A percentile compares a stretch with the other conserved stretches of the same genome.
Conservation (phyloP, 2,888 invertebrate species). For the Petrolisthes cinctipes region DNA sequence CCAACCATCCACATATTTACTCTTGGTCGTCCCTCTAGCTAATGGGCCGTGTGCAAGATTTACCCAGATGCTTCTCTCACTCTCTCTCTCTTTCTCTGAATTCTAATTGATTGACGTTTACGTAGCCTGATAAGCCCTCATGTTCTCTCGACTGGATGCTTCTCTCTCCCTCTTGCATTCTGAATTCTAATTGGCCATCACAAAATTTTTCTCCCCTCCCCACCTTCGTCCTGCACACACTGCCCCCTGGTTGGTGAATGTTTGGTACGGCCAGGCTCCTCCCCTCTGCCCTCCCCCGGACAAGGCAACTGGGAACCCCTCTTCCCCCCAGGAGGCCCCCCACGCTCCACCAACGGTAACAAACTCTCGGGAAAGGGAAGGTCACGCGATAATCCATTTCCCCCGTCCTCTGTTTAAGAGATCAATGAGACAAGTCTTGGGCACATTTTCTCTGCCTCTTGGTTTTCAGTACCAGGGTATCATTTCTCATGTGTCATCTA, state of each 20-base stretch:
- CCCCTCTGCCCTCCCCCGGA: slow-evolving; percentile 75
- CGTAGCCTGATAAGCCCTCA: background rate
- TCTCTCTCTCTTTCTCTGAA: background rate
- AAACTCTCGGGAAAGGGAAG: background rate
- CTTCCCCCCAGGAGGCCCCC: slow-evolving; percentile 66
- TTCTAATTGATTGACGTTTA: background rate
- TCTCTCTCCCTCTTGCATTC: background rate
- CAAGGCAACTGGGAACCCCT: slow-evolving; percentile 72
- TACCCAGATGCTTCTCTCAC: too few species aligned
- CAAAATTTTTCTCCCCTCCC: background rate
- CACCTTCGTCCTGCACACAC: background rate
- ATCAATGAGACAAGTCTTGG: too few species aligned
- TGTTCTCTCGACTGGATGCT: background rate
- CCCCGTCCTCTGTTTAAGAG: too few species aligned
- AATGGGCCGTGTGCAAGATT: too few species aligned
- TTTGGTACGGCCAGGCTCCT: slow-evolving; percentile 65
- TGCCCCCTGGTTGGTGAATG: slow-evolving; percentile 21
- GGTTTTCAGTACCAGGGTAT: too few species aligned
- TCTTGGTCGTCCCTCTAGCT: background rate
- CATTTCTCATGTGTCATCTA: too few species aligned
- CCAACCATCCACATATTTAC: background rate
- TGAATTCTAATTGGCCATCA: background rate
- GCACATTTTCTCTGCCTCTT: too few species aligned
- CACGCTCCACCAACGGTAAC: slow-evolving; percentile 66
- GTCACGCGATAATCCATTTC: too few species aligned